These are phyloP conservation scores for Chrysaora quinquecirrha DNA, from an alignment of 30 jellyfish, hydroid and myxozoan genomes.

Conservation along the genomic window DNA sequence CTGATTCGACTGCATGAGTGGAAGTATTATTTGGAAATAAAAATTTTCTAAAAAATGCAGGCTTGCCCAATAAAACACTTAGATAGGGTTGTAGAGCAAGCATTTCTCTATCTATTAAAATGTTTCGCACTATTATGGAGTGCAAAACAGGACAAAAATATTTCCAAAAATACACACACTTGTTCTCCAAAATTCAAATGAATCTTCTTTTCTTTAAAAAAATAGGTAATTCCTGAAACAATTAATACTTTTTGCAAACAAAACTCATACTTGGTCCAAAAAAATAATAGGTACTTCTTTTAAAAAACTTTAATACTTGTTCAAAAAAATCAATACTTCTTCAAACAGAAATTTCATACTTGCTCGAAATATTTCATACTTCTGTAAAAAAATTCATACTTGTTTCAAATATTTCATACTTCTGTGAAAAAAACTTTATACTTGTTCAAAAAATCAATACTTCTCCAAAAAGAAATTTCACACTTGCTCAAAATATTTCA, in stretches of 20 bases:
- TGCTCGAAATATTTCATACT: not conserved
- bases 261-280: not conserved
- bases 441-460: not conserved
- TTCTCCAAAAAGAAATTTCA: no score
- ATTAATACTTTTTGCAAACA: not conserved
- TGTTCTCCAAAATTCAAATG: not conserved
- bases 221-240: not conserved
- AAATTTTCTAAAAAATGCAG: no score
- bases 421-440: no score
- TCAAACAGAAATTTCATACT: not conserved
- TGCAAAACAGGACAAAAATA: not conserved
- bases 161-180: not conserved
- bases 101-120: no score
- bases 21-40: no score
- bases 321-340: not conserved
- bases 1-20: no score
- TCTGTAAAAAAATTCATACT: not conserved
- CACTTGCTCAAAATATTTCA: not conserved
- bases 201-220: no score
- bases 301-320: not conserved
- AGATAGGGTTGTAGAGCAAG: no score
- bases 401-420: not conserved
- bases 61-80: no score
- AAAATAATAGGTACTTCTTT: not conserved
- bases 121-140: not conserved